Percentiles rank a stretch among this genome's conserved stretches.
These are phyloP conservation scores for Calephelis perditalis DNA, from an alignment of 2,888 invertebrate species.

Conservation along the genomic window DNA sequence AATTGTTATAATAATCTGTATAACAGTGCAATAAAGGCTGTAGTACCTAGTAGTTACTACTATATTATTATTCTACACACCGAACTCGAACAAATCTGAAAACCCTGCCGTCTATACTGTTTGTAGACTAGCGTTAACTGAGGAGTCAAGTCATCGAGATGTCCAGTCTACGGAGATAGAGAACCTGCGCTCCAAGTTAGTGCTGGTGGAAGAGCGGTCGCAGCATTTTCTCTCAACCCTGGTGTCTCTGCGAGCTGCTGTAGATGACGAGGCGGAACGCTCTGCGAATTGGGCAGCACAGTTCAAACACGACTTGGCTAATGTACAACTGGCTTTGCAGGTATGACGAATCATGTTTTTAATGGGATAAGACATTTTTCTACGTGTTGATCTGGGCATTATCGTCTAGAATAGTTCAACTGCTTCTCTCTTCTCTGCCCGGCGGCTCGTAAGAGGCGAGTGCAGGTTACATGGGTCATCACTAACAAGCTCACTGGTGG, in stretches of 20 bases:
- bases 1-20: too few relatives aligned
- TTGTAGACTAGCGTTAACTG: slow-evolving; percentile 52
- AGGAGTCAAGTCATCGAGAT: slow-evolving; percentile 55
- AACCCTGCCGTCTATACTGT: not conserved
- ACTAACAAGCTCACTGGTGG: too few relatives aligned
- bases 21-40: too few relatives aligned
- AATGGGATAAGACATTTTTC: too few relatives aligned
- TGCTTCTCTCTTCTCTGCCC: too few relatives aligned
- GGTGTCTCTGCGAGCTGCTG: slow-evolving; percentile 59
- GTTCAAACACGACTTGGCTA: slow-evolving; percentile 72
- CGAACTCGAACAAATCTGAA: too few relatives aligned
- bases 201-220: slow-evolving; percentile 61
- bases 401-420: too few relatives aligned
- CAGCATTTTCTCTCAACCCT: slow-evolving; percentile 67
- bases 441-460: too few relatives aligned
- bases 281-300: slow-evolving; percentile 70
- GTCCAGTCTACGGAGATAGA: slow-evolving; percentile 59
- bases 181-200: slow-evolving; percentile 57
- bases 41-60: too few relatives aligned
- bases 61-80: too few relatives aligned
- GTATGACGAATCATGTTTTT: slow-evolving; percentile 33
- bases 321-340: slow-evolving; percentile 68
- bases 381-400: too few relatives aligned
- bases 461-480: too few relatives aligned
- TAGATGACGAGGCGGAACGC: slow-evolving; percentile 72